Conservation (phyloP, 2,888 invertebrate genomes). For the Hybos culiciformis region DNA sequence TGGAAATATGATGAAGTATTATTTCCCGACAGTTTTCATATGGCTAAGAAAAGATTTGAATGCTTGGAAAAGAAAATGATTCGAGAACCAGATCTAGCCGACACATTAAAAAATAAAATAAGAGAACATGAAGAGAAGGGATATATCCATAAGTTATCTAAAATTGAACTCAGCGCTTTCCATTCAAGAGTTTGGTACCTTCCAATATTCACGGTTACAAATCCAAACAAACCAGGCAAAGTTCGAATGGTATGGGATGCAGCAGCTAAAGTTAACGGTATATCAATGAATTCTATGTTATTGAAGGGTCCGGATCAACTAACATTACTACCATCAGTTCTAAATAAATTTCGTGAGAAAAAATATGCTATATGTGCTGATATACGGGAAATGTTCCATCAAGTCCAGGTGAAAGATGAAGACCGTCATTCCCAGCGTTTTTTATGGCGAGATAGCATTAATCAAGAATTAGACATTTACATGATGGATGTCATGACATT, state of each 20-base stretch:
- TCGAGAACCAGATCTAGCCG: conserved; percentile 10
- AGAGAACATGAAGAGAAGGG: conserved; percentile 14
- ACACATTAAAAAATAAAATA: conserved; percentile 11
- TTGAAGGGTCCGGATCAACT: conserved; percentile 24
- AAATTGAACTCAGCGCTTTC: conserved; percentile 10
- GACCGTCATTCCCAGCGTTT: conserved; percentile 21
- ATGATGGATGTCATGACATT: conserved; percentile 18
- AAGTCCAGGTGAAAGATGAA: conserved; percentile 16
- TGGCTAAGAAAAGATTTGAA: conserved; percentile 12
- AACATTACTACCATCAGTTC: conserved; percentile 21
- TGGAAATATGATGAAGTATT: conserved; percentile 15
- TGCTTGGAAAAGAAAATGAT: conserved; percentile 15
- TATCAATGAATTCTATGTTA: conserved; percentile 21
- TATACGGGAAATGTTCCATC: conserved; percentile 21
- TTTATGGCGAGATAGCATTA: conserved; percentile 15
- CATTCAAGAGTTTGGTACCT: conserved; percentile 17
- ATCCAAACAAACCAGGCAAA: conserved; percentile 19
- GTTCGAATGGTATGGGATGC: conserved; percentile 24
- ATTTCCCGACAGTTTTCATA: conserved; percentile 11
- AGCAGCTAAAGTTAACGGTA: conserved; percentile 18
- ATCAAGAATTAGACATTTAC: conserved; percentile 12
- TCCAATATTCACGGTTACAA: conserved; percentile 20
- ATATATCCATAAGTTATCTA: conserved; percentile 13
- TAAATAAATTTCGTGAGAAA: conserved; percentile 27
- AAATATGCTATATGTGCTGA: conserved; percentile 24